These are phyloP conservation scores for Pipistrellus kuhlii DNA, from an alignment of 2,797 vertebrate species.

Conservation along the genomic window DNA sequence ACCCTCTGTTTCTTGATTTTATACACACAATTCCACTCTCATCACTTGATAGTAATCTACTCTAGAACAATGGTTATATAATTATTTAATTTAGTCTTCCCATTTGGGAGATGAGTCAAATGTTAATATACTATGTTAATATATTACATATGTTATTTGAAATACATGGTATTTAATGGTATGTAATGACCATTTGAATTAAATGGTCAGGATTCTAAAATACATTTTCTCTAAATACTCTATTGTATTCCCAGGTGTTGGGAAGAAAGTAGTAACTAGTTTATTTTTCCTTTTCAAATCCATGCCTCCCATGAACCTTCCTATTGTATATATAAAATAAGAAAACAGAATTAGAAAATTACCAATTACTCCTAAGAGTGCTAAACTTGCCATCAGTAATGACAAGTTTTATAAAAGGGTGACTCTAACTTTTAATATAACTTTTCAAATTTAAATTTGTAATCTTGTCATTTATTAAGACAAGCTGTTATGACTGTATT, in stretches of 20 bases:
- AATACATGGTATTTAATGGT: not conserved
- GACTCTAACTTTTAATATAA: not conserved
- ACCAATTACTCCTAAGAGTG: not conserved
- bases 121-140: not conserved
- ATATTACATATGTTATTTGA: not conserved
- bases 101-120: not conserved
- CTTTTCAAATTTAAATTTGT: not conserved
- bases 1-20: not conserved
- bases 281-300: not conserved
- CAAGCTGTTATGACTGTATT: not conserved
- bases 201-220: not conserved
- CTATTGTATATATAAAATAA: not conserved
- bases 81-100: not conserved
- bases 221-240: not conserved
- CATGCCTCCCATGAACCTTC: not conserved
- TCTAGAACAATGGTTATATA: not conserved
- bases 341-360: not conserved
- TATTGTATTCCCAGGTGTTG: not conserved
- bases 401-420: not conserved
- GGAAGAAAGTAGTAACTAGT: not conserved
- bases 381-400: slow-evolving; percentile 6
- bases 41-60: not conserved
- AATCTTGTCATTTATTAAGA: not conserved
- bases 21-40: not conserved
- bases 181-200: not conserved